phyloP scores from a whole-genome alignment of 2,888 invertebrate genomes.

The Euproctis similis region DNA sequence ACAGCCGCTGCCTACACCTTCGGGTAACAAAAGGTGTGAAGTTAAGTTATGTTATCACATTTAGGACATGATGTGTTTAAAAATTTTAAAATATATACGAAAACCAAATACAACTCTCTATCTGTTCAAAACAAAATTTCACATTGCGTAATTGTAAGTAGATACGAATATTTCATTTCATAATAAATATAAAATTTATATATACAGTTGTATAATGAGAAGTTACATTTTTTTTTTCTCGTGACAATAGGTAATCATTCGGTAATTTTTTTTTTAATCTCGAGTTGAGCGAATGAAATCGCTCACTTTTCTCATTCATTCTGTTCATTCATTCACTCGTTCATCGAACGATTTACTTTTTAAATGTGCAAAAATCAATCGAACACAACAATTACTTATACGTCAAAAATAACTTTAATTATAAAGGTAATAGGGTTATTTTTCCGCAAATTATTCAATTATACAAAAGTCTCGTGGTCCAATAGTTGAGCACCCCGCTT shows the following conservation, averaged over 20 bases:
- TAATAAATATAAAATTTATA: constrained; percentile 4
- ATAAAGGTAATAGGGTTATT: too few relatives aligned
- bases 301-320: constrained; percentile 11
- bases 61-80: too few relatives aligned
- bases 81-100: not conserved
- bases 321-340: constrained; percentile 8
- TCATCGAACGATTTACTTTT: constrained; percentile 1
- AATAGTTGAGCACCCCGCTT: too few relatives aligned
- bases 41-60: too few relatives aligned
- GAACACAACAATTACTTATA: too few relatives aligned
- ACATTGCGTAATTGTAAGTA: constrained; percentile 3
- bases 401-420: too few relatives aligned
- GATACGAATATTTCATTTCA: constrained; percentile 3
- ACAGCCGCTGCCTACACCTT: too few relatives aligned
- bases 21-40: too few relatives aligned
- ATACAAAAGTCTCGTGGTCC: too few relatives aligned
- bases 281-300: constrained; percentile 17
- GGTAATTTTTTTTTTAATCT: constrained; percentile 10
- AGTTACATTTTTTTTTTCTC: constrained; percentile 3
- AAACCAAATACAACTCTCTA: constrained; percentile 6
- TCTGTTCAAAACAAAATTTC: constrained; percentile 6
- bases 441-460: too few relatives aligned
- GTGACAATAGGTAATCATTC: constrained; percentile 14
- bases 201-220: constrained; percentile 10
- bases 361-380: too few relatives aligned